Evolutionary conservation across 2,888 invertebrate species (phyloP), one percentile per base, ranked within the genome.

Genomic region (Drosophila niveifrons): DNA sequence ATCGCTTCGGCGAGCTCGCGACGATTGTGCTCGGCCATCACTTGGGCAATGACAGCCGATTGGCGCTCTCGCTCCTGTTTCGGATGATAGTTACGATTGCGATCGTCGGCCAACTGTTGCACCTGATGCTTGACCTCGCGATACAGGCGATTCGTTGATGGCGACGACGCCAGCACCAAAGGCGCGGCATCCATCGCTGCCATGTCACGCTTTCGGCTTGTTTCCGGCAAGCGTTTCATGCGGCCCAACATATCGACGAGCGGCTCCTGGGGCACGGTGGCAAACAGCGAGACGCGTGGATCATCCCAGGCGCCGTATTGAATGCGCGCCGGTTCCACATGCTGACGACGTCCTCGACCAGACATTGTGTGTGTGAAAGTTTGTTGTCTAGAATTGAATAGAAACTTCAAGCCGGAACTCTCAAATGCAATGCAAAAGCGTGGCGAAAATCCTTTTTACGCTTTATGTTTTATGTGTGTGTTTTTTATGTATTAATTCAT

Each of bases 281-380:
- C 88, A 1, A 88, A 82, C 50, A 82, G 36, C n/a, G 82, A 72
- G 1, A 65, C 50, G 0, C 72, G 44, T 4, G 82, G 82, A 55
- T 88, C 57, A 29, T 82, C 82, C 72, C 80, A 82, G 31, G 86
- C 88, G 1, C 88, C 88, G 8, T 63, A 66, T 18, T 73, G 74
- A 2, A 66, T 63, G 47, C 74, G 74, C 1, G 66, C 7, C 9
- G 69, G 61, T 47, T 78, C 75, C 2, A 64, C 10, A 23, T 46
- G 75, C 7, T 39, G 59, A 0, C 74, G 67, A 13, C 55, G 67
- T 36, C 81, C 67, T 3, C 67, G 31, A 1, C 59, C 69, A 11
- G 43, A 31, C 71, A 68, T 68, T 8, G 10, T 51, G 46, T 17
- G 15, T 6, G 18, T 23, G 46, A n/a, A 23, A 23, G 18, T 15